Evolutionary conservation across 2,797 vertebrate species (phyloP).

Genomic region (Sebastes paucispinis): DNA sequence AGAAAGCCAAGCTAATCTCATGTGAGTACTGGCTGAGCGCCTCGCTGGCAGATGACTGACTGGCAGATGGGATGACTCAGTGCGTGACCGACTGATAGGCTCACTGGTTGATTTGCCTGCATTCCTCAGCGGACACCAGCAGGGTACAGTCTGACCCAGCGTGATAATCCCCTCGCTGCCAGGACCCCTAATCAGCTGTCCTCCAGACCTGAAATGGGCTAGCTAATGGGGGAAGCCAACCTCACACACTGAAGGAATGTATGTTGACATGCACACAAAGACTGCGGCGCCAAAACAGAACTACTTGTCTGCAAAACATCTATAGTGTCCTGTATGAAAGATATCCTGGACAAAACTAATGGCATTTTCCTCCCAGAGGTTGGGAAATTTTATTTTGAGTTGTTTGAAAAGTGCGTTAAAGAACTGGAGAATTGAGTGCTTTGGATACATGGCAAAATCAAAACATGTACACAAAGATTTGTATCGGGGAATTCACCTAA

Average conservation of each 20-base stretch:
- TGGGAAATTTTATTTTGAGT: neutral
- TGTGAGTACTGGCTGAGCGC: conserved; percentile 41
- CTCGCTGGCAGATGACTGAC: conserved; percentile 43
- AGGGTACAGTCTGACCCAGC: conserved; percentile 66
- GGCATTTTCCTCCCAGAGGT: neutral
- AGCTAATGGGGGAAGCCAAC: conserved; percentile 17
- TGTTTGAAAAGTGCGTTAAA: neutral
- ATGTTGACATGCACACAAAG: conserved; percentile 1
- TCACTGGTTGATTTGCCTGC: conserved; percentile 48
- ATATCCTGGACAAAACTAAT: neutral
- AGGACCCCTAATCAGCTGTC: conserved; percentile 70
- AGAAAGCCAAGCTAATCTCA: conserved; percentile 49
- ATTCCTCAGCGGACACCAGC: conserved; percentile 67
- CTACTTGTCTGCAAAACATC: conserved; percentile 18
- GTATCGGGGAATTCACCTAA: conserved; percentile 4
- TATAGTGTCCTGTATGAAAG: neutral
- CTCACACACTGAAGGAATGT: conserved; percentile 35
- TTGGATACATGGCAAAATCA: neutral
- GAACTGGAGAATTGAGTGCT: neutral
- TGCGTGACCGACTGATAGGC: conserved; percentile 36
- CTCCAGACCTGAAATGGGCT: conserved; percentile 42
- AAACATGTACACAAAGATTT: conserved; percentile 24
- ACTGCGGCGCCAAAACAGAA: neutral
- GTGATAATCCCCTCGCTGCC: conserved; percentile 62
- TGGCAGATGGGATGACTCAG: conserved; percentile 48